A percentile compares a stretch with the other conserved stretches of the same genome.
These are phyloP conservation scores for Zaprionus gabonicus DNA, from an alignment of 1,140 invertebrate species.

Conservation along the genomic window DNA sequence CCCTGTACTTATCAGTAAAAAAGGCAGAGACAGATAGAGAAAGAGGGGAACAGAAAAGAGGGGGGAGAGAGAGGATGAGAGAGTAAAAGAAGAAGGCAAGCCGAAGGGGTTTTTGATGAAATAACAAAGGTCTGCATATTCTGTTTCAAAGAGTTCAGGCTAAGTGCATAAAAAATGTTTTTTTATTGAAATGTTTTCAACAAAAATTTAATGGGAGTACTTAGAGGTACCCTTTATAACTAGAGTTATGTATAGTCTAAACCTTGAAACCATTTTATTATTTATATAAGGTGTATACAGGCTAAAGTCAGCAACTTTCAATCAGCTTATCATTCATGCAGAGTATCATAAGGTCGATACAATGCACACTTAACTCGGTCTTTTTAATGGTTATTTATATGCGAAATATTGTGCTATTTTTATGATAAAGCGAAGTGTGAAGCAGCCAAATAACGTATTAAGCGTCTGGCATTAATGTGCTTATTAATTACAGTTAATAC, in stretches of 20 bases:
- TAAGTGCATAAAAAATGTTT: too few species aligned
- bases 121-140: not conserved
- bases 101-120: not conserved
- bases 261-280: too few species aligned
- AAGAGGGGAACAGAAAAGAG: not conserved
- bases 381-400: constrained; percentile 50
- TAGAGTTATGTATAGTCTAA: too few species aligned
- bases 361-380: not conserved
- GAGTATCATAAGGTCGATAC: not conserved
- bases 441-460: constrained; percentile 37
- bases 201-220: too few species aligned
- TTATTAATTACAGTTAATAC: constrained; percentile 55
- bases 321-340: not conserved
- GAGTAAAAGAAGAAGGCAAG: not conserved
- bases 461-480: constrained; percentile 45
- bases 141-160: too few species aligned
- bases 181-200: too few species aligned
- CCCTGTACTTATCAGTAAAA: not conserved
- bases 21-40: not conserved
- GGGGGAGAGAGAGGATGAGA: not conserved
- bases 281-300: too few species aligned
- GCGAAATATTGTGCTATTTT: constrained; percentile 49
- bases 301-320: too few species aligned
- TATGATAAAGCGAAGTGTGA: constrained; percentile 46
- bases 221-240: too few species aligned